phyloP scores from a whole-genome alignment of 2,888 invertebrate species.

The Siphonodentalium dalli region DNA sequence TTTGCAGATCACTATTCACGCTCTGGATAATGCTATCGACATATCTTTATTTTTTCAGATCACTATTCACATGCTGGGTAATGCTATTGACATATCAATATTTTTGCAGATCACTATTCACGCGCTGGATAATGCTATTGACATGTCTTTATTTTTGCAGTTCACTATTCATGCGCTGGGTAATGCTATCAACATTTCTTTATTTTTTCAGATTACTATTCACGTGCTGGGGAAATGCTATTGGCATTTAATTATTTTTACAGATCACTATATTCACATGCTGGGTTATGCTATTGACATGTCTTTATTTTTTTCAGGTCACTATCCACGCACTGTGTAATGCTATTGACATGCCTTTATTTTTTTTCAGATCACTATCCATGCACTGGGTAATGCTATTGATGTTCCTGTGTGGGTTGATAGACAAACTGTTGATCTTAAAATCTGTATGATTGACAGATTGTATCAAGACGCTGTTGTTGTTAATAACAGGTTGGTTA shows the following conservation, averaged over 20 bases:
- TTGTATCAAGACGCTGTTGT: conserved; percentile 65
- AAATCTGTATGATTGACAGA: conserved; percentile 64
- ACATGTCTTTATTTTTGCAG: no score
- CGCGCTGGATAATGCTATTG: no score
- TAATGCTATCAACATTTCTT: no score
- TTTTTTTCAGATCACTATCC: conserved; percentile 44
- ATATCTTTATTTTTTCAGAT: conserved; percentile 50
- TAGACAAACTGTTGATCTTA: conserved; percentile 60
- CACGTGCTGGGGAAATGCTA: no score
- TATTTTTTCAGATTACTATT: no score
- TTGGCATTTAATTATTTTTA: no score
- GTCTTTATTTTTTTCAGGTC: conserved; percentile 44
- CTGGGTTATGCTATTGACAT: conserved; percentile 55
- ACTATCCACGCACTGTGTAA: no score
- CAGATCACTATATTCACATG: no score
- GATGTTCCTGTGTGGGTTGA: conserved; percentile 66
- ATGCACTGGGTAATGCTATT: conserved; percentile 56
- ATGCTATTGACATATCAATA: conserved; percentile 54
- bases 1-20: no score
- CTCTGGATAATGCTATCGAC: conserved; percentile 52
- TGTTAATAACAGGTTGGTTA: conserved; percentile 59
- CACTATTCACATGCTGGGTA: no score
- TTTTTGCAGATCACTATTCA: conserved; percentile 44
- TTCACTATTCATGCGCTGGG: no score
- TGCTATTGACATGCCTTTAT: conserved; percentile 54